These are phyloP conservation scores for Orientallactaga bullata DNA, from an alignment of 2,113 vertebrate genomes.

Conservation along the genomic window DNA sequence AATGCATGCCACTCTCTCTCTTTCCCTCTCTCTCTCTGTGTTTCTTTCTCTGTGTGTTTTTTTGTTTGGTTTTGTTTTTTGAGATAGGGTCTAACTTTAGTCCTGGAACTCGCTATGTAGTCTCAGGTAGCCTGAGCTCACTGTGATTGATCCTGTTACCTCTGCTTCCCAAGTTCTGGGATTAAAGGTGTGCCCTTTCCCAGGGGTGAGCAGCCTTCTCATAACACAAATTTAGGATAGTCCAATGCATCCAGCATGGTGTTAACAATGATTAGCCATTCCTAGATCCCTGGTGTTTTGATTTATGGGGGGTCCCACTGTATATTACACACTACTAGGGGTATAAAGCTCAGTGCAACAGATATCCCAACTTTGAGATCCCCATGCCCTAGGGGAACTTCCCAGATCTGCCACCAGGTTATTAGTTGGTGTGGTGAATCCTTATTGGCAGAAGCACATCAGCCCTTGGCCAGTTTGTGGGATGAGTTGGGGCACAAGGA, in stretches of 20 bases:
- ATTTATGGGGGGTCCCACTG: neutral
- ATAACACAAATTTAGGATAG: fast-evolving
- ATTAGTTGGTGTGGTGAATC: fast-evolving
- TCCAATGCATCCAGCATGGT: fast-evolving
- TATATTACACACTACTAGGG: neutral
- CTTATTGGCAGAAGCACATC: no score
- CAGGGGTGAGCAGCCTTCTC: fast-evolving
- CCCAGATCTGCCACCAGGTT: fast-evolving
- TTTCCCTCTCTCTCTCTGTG: neutral
- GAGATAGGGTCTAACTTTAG: no score
- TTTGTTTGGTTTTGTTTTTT: no score
- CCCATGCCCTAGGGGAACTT: neutral
- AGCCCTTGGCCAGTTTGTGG: neutral
- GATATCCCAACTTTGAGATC: neutral
- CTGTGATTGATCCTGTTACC: no score
- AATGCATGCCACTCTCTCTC: neutral
- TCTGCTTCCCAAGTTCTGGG: no score
- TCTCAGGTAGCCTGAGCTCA: no score
- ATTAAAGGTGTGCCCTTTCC: neutral
- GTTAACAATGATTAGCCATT: fast-evolving
- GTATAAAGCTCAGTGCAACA: neutral
- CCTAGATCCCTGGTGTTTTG: neutral
- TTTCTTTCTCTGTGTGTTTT: no score
- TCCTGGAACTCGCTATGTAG: no score
- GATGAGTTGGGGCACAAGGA: neutral